Base-by-base conservation (phyloP, 2,888 invertebrate species). In the Scelioninae gen. 2 region DNA sequence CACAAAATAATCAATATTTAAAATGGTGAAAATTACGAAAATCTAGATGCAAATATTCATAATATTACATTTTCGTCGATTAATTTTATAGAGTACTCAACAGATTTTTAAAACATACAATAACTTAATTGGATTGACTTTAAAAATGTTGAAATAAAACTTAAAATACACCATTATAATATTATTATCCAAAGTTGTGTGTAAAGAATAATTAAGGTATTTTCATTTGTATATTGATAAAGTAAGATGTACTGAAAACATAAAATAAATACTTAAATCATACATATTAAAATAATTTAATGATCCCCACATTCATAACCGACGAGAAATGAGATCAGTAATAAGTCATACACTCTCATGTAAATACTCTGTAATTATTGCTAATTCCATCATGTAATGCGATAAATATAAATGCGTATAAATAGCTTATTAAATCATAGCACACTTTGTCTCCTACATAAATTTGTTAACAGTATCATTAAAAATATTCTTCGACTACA, bases 371-470 rank as follows among this genome's bases (percentile, higher is more conserved):
- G 15, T 58, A 58, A 67, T 67, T 39, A 58, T 48, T 58, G 9
- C 25, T 67, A 67, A 57, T 67, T 50, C 50, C 43, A 58, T 50
- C 58, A 57, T 35, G 35, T 67, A 45, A 52, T 19, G 25, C 31
- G 33, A 28, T 46, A 55, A 55, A 39, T 37, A 53, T 53, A 53
- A 61, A 53, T 45, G 46, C 22, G 11, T 58, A 58, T 58, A 68
- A 61, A 61, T 69, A 69, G 60, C 43, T 11, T 10, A 25, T 50
- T 67, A 39, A 68, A 58, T 68, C 48, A 67, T 33, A 19, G 39
- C 11, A 19, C 11, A 16, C 16, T 13, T 53, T 55, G 46, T 50
- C 28, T 33, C 52, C 18, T 16, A 43, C 28, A 16, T 55, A 28
- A 46, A 63, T 63, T 55, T 50, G 13, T 55, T 53, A 33, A 48